Evolutionary conservation across 1,140 invertebrate genomes (phyloP), one percentile per base, ranked within the genome.

Genomic region (Scaptomyza montana): DNA sequence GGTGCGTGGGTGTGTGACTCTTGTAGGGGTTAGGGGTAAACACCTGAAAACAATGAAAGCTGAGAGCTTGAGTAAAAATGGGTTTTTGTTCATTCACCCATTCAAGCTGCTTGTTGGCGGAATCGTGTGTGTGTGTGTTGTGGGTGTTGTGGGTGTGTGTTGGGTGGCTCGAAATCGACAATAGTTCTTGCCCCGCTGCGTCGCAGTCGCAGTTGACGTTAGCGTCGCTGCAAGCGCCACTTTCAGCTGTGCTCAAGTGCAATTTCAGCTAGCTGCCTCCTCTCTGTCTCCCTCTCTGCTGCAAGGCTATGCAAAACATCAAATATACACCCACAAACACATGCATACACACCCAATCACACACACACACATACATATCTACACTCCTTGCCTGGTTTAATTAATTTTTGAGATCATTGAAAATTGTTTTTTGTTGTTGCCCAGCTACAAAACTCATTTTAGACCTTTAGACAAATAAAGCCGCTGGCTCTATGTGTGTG

Each of bases 351-450:
- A 33, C 19, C 19, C 4, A 39, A 60, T 53, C 41, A 53, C 59
- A 62, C 33, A 45, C 60, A 54, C 41, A 46, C 64, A 56, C 41
- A 49, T 54, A 62, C 33, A 45, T 50, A 54, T 33, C 43, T 33
- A 33, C 65, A 51, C 30, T 16, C 65, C 39, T 62, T 74, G 57
- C 33, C 45, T 74, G 72, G 76, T 69, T 87, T 87, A 87, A 87
- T 87, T 87, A 87, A 87, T 87, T 87, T 87, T 87, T 73, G 79
- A 78, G 78, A 78, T 67, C 84, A 87, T 72, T 82, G 75, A 87
- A 87, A 89, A 87, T 84, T 89, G 82, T 82, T 57, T 54, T 55
- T 39, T 16, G 7, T 28, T 21, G 21, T 75, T 81, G 78, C 65
- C 36, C 41, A 39, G 28, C 50, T 55, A 12, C 49, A 62, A 59